Base-by-base conservation (phyloP, 1,140 invertebrate genomes). In the Centruroides vittatus region DNA sequence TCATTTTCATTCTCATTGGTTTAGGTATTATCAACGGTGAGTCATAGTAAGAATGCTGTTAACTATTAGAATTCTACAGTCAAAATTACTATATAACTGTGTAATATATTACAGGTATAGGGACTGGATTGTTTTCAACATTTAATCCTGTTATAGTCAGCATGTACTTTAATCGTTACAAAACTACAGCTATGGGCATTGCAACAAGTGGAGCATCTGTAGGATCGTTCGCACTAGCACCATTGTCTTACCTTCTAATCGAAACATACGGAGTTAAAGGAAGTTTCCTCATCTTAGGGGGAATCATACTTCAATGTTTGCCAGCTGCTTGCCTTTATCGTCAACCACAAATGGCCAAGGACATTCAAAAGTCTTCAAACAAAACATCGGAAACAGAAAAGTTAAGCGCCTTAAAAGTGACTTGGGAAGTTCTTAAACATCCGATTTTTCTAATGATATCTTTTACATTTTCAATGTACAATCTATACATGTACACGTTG, bases 231-330 rank as follows among this genome's bases (percentile, higher is more conserved):
- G 51, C 70, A 5, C 59, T 73, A 35, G 73, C 74, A n/a, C 66
- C 69, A 7, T 13, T 74, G 0, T 65, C 72, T 7, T 68, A 74
- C 61, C 54, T 66, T 12, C 13, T 67, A 3, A n/a, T 67, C 0
- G 36, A 35, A 4, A 47, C 59, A 5, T 70, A 70, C 53, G 59
- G 53, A 2, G 13, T 70, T 0, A 59, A 62, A 35, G 73, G 72
- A 4, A 66, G 69, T 11, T 66, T 88, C 5, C 73, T 89, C 0
- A 74, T 89, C 4, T 82, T 91, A 75, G 88, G 88, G 4, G 89
- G 82, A 13, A 75, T 91, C 3, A 85, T 86, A 55, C 72, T 93
- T 11, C 88, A 92, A 70, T 85, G 88, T 1, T 86, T 86, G 79
- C 85, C 88, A 3, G 84, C 85, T 12, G 85, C 85, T 41, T 41